Conservation (phyloP, 2,797 vertebrate genomes). For the Lycodopsis pacificus region DNA sequence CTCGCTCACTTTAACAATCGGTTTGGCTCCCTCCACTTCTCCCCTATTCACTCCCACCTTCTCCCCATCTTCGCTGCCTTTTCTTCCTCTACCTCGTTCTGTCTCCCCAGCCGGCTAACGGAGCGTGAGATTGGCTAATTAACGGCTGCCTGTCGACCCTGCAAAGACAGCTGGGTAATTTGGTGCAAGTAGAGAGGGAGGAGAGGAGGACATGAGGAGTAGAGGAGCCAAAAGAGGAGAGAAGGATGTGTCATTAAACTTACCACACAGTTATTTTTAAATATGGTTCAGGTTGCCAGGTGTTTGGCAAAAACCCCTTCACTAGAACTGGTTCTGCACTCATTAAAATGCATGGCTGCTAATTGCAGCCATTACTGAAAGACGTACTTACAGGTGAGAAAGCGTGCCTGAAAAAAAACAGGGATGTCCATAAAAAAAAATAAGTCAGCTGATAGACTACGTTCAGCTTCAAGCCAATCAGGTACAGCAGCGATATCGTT, state of each 20-base stretch:
- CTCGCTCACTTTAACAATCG: constrained; percentile 69
- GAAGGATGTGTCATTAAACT: constrained; percentile 23
- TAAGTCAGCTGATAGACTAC: neutral
- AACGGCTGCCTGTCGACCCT: constrained; percentile 80
- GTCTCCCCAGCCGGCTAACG: constrained; percentile 73
- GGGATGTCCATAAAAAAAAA: neutral
- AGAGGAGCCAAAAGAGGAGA: constrained; percentile 46
- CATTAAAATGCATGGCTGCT: neutral
- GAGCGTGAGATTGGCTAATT: constrained; percentile 85
- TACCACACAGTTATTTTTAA: constrained; percentile 34
- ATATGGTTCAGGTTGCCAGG: constrained; percentile 7
- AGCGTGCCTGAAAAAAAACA: neutral
- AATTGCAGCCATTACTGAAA: neutral
- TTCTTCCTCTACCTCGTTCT: constrained; percentile 71
- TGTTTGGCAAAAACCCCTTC: neutral
- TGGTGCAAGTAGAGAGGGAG: constrained; percentile 59
- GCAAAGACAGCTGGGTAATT: constrained; percentile 84
- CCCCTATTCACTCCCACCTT: constrained; percentile 54
- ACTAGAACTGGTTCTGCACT: neutral
- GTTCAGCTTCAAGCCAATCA: neutral
- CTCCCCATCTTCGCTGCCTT: constrained; percentile 47
- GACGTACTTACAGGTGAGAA: neutral
- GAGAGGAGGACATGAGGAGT: constrained; percentile 41
- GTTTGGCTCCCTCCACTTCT: constrained; percentile 50
- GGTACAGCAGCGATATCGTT: neutral